Conservation (phyloP, 2,888 invertebrate genomes). For the Toxonevra muliebris region DNA sequence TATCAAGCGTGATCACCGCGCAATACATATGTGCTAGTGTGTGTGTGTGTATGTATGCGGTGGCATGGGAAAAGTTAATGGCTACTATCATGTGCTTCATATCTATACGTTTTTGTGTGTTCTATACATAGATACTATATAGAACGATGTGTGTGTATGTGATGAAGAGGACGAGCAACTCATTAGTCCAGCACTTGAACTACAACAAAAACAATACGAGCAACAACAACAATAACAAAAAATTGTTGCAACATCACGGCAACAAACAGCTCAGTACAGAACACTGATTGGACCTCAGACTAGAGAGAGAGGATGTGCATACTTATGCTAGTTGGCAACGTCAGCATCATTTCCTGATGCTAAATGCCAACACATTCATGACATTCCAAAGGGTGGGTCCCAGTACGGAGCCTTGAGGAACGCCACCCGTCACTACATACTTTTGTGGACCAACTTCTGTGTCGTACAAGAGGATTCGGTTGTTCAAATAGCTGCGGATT, state of each 20-base stretch:
- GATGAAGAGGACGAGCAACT: conserved; percentile 51
- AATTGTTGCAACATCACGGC: too few species aligned
- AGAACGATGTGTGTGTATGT: conserved; percentile 39
- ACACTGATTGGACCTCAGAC: conserved; percentile 34
- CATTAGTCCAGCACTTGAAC: conserved; percentile 52
- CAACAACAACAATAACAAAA: too few species aligned
- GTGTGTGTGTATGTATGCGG: too few species aligned
- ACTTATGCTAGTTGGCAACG: conserved; percentile 53
- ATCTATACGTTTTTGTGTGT: conserved; percentile 33
- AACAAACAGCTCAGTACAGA: not conserved
- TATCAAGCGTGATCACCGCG: too few species aligned
- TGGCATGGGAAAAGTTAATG: conserved; percentile 26
- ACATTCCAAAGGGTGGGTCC: too few species aligned
- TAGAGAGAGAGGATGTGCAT: conserved; percentile 33
- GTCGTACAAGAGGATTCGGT: too few species aligned
- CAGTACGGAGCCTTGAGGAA: too few species aligned
- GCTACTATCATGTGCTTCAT: conserved; percentile 37
- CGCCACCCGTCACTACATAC: too few species aligned
- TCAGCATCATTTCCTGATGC: conserved; percentile 63
- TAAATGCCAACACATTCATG: conserved; percentile 54
- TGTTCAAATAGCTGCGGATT: too few species aligned
- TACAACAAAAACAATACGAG: conserved; percentile 31
- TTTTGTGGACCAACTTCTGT: too few species aligned
- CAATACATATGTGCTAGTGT: conserved; percentile 3
- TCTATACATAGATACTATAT: not conserved